phyloP scores from a whole-genome alignment of 2,888 invertebrate species.

The Machimus rusticus region DNA sequence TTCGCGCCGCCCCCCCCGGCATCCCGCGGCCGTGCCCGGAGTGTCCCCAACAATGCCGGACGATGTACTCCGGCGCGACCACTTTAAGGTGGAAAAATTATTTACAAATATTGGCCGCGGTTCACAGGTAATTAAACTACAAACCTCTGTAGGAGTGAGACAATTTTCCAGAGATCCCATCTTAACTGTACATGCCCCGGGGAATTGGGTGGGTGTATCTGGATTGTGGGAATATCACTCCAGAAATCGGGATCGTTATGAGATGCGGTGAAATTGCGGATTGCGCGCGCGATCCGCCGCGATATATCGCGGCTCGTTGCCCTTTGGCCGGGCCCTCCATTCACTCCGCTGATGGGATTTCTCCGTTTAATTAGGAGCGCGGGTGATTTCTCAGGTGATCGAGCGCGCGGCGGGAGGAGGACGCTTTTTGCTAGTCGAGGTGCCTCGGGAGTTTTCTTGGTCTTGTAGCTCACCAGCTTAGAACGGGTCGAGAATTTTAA shows the following conservation, averaged over 20 bases:
- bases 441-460: not conserved
- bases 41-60: slow-evolving; percentile 38
- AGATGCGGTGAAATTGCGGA: slow-evolving; percentile 22
- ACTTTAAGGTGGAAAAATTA: slow-evolving; percentile 40
- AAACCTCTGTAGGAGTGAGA: slow-evolving; percentile 42
- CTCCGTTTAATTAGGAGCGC: slow-evolving; percentile 28
- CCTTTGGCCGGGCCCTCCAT: slow-evolving; percentile 21
- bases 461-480: not conserved
- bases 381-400: not conserved
- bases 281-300: not conserved
- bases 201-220: slow-evolving; percentile 51
- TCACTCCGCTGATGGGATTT: slow-evolving; percentile 21
- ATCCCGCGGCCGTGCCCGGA: not conserved
- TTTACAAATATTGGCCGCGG: slow-evolving; percentile 39
- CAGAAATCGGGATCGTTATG: slow-evolving; percentile 38
- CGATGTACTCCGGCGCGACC: slow-evolving; percentile 19
- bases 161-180: slow-evolving; percentile 41
- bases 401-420: not conserved
- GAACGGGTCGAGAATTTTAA: not conserved
- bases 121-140: slow-evolving; percentile 42
- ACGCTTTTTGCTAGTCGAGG: not conserved
- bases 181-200: slow-evolving; percentile 40
- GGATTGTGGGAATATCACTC: slow-evolving; percentile 50
- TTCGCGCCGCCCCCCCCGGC: not conserved
- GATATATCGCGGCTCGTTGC: slow-evolving; percentile 35